A percentile compares a stretch with the other conserved stretches of the same genome.
phyloP scores from a whole-genome alignment of 2,797 vertebrate species.

The Sparus aurata region DNA sequence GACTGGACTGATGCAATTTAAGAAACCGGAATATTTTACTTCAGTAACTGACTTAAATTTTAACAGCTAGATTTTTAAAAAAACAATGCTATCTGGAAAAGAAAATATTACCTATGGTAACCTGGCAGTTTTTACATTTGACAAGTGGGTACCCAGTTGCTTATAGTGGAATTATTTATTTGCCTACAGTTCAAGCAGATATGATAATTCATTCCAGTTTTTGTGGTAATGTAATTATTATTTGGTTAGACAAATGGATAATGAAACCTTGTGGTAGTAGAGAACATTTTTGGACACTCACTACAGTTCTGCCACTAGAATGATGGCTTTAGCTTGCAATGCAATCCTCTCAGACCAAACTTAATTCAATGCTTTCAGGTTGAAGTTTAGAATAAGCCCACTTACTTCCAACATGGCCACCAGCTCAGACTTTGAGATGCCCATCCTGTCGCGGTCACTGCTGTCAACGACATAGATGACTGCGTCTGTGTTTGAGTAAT shows the following conservation, averaged over 20 bases:
- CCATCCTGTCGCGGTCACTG: slow-evolving; percentile 97
- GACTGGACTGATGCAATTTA: too few species aligned
- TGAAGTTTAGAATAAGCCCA: background rate
- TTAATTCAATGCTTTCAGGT: background rate
- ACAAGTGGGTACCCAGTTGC: background rate
- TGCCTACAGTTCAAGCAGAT: background rate
- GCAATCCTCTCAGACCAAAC: background rate
- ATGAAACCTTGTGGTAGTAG: background rate
- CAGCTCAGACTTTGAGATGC: slow-evolving; percentile 97
- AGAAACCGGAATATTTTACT: too few species aligned
- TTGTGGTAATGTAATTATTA: background rate
- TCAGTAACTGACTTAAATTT: too few species aligned
- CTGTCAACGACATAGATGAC: slow-evolving; percentile 99
- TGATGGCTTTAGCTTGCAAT: background rate
- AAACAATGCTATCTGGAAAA: too few species aligned
- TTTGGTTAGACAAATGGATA: background rate
- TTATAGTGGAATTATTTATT: background rate
- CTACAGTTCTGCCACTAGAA: background rate
- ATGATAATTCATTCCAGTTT: background rate
- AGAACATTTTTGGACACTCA: background rate
- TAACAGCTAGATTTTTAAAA: too few species aligned
- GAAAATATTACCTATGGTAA: too few species aligned
- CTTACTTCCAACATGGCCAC: slow-evolving; percentile 98
- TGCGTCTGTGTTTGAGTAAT: slow-evolving; percentile 98
- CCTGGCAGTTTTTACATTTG: background rate